A percentile compares a stretch with the other conserved stretches of the same genome.
Conservation (phyloP, 2,113 vertebrate species). For the human region DNA sequence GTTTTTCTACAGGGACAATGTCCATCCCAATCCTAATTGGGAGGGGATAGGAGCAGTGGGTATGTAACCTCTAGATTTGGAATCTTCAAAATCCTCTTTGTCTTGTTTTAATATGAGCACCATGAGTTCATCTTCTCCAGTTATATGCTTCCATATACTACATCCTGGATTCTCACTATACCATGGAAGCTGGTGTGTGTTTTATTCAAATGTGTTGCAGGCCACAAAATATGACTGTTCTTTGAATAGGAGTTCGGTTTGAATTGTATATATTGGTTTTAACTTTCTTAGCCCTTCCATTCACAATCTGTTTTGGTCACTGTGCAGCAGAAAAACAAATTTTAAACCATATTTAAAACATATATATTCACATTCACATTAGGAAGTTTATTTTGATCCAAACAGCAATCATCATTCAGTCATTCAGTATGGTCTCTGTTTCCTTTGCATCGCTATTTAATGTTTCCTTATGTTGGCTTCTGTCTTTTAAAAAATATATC, state of each 20-base stretch:
- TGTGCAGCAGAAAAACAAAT: not conserved
- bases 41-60: not conserved
- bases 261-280: not conserved
- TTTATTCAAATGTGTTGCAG: not conserved
- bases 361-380: not conserved
- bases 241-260: not conserved
- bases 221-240: not conserved
- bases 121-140: not conserved
- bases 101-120: not conserved
- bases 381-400: slow-evolving; percentile 23
- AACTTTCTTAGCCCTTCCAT: not conserved
- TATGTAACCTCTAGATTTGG: not conserved
- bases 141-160: not conserved
- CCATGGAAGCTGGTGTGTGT: not conserved
- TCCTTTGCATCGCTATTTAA: not conserved
- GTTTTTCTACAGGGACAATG: not conserved
- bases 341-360: slow-evolving; percentile 14
- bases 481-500: not conserved
- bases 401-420: not conserved
- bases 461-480: not conserved
- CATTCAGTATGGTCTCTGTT: not conserved
- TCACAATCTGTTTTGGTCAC: not conserved
- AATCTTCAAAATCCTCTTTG: not conserved
- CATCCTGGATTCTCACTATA: not conserved
- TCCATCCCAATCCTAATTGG: not conserved